Conservation (phyloP, 2,113 vertebrate species). For the Chiloscyllium plagiosum region DNA sequence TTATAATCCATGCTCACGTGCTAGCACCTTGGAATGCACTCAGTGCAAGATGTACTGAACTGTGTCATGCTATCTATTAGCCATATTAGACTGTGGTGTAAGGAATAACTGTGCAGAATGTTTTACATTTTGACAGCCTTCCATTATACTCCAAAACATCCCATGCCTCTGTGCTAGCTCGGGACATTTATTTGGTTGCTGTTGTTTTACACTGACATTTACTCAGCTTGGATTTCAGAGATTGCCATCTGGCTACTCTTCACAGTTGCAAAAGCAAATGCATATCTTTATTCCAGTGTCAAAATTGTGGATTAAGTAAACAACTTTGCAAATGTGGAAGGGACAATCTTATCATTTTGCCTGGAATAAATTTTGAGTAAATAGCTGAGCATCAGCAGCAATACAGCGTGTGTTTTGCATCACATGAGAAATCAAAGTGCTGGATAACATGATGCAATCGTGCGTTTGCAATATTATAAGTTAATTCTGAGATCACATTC, state of each 20-base stretch:
- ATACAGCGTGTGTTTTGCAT: background rate
- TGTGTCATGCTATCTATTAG: background rate
- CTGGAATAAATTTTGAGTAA: slow-evolving; percentile 1
- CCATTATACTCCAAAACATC: background rate
- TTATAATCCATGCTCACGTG: background rate
- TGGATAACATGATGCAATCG: background rate
- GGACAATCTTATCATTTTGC: background rate
- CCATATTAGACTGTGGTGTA: background rate
- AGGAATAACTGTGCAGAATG: background rate
- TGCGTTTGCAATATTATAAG: background rate
- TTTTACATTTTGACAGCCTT: background rate
- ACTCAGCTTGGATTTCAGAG: background rate
- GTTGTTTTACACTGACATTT: background rate
- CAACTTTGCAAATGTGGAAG: background rate
- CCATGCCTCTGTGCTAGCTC: background rate
- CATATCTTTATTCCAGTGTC: background rate
- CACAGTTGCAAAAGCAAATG: background rate
- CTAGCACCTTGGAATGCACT: background rate
- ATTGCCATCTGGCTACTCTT: background rate
- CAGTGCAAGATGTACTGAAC: background rate
- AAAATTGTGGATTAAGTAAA: background rate
- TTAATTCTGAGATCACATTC: background rate
- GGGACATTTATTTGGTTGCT: background rate
- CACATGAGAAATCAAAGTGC: background rate
- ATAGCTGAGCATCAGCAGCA: background rate